Evolutionary conservation across 2,888 invertebrate species (phyloP).

Genomic region (Halictus ligatus): DNA sequence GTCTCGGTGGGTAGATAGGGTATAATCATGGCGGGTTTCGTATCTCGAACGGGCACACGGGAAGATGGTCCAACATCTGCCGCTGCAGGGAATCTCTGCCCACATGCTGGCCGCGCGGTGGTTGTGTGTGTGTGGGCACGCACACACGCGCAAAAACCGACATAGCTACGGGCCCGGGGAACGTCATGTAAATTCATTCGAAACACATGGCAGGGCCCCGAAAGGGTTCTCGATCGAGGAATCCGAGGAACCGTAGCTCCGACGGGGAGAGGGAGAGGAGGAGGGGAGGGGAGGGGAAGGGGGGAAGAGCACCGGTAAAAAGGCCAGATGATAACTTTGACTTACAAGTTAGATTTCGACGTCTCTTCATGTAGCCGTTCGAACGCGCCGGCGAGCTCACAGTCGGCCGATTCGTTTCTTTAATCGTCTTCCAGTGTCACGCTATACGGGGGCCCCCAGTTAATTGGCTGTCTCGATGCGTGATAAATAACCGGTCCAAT

Average conservation of each 20-base stretch:
- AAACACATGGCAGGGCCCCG: conserved; percentile 74
- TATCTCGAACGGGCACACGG: conserved; percentile 72
- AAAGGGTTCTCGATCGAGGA: conserved; percentile 64
- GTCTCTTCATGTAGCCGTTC: conserved; percentile 16
- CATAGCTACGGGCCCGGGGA: conserved; percentile 68
- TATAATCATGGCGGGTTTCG: conserved; percentile 74
- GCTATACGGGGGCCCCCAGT: background rate
- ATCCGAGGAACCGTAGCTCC: conserved; percentile 47
- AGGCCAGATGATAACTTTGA: conserved; percentile 66
- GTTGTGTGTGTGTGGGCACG: conserved; percentile 52
- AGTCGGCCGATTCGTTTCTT: conserved; percentile 32
- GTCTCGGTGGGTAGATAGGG: conserved; percentile 69
- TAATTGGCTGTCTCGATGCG: conserved; percentile 7
- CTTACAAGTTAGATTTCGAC: conserved; percentile 66
- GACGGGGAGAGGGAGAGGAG: background rate
- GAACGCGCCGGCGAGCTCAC: conserved; percentile 22
- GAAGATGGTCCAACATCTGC: conserved; percentile 81
- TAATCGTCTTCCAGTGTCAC: background rate
- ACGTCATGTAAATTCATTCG: conserved; percentile 75
- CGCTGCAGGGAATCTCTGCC: conserved; percentile 81
- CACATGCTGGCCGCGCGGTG: conserved; percentile 75
- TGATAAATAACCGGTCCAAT: background rate
- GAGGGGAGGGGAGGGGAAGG: background rate
- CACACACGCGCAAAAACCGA: conserved; percentile 69
- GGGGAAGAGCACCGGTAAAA: conserved; percentile 36